These are phyloP conservation scores for Poecilia gillii DNA, from an alignment of 2,797 vertebrate genomes.

Conservation along the genomic window DNA sequence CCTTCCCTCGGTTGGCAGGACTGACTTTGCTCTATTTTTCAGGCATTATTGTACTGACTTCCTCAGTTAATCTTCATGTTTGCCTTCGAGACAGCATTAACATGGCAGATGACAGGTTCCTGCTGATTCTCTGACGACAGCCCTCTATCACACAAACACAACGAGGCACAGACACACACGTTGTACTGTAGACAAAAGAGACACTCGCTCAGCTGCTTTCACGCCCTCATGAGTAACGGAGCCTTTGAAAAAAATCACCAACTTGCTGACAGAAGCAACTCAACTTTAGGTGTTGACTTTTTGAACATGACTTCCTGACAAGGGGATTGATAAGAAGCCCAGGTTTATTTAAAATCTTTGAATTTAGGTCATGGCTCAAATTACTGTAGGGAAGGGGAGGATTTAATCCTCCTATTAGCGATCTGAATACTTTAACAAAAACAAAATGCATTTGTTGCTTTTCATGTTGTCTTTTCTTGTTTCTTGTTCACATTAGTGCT, in stretches of 20 bases:
- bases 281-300: slow-evolving; percentile 23
- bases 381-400: background rate
- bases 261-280: slow-evolving; percentile 45
- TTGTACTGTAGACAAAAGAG: slow-evolving; percentile 4
- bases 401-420: background rate
- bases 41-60: slow-evolving; percentile 66
- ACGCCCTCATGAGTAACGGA: slow-evolving; percentile 29
- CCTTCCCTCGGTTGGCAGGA: slow-evolving; percentile 57
- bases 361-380: background rate
- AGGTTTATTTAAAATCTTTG: background rate
- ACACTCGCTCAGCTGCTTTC: slow-evolving; percentile 15
- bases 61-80: slow-evolving; percentile 66
- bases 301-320: slow-evolving; percentile 9
- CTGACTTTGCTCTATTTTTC: slow-evolving; percentile 68
- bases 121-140: slow-evolving; percentile 50
- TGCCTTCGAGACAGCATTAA: slow-evolving; percentile 68
- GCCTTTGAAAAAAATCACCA: slow-evolving; percentile 19
- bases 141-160: slow-evolving; percentile 26
- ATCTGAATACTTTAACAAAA: background rate
- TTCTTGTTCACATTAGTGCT: too few relatives aligned
- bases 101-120: slow-evolving; percentile 62
- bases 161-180: background rate
- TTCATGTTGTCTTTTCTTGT: background rate
- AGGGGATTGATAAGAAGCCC: background rate
- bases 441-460: background rate